Conservation (phyloP, 2,113 vertebrate genomes). For the Podiceps cristatus region DNA sequence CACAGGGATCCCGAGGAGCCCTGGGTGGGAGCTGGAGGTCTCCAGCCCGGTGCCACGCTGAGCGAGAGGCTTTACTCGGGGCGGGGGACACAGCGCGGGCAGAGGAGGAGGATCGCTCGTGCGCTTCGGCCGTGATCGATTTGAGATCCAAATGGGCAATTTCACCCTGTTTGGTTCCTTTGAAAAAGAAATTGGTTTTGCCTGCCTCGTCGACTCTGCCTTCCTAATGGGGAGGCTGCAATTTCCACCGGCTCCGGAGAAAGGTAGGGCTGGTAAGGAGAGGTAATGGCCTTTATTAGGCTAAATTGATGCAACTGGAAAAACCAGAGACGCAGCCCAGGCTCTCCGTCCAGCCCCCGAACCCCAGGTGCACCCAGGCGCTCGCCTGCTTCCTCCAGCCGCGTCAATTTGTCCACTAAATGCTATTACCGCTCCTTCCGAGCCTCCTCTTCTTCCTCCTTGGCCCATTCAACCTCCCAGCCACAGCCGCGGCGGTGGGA, state of each 20-base stretch:
- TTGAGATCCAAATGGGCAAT: not conserved
- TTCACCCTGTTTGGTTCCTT: not conserved
- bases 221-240: not conserved
- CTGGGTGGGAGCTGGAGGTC: not conserved
- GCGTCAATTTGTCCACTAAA: not conserved
- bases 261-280: not conserved
- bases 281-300: not conserved
- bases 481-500: fast-evolving
- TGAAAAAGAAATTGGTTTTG: not conserved
- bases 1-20: not conserved
- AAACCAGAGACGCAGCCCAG: not conserved
- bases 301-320: constrained; percentile 3
- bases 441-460: not conserved
- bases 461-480: fast-evolving
- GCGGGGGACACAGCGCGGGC: fast-evolving
- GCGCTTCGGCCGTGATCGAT: fast-evolving
- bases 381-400: constrained; percentile 45
- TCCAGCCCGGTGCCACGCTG: fast-evolving
- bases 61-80: not conserved
- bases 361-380: not conserved
- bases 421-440: not conserved
- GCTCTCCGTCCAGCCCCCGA: not conserved
- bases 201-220: not conserved
- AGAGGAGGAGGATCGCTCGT: fast-evolving
- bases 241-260: not conserved